Base-by-base conservation (phyloP, 2,113 vertebrate species). In the Hippocampus abdominalis region DNA sequence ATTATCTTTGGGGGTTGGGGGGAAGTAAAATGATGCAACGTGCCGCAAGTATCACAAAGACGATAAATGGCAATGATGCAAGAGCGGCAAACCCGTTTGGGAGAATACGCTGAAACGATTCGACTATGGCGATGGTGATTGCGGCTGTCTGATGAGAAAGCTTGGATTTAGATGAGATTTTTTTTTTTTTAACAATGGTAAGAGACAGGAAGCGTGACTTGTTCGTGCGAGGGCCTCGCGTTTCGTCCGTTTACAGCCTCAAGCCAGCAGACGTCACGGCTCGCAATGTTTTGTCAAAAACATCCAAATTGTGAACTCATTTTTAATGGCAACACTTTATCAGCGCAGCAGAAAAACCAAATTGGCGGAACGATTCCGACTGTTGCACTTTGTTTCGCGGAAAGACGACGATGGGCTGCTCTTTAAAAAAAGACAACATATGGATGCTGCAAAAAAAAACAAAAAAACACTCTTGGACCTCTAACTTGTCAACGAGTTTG, bases 21-120 rank as follows among this genome's bases (percentile, higher is more conserved):
- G 61, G 59, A 68, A 57, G 44, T 61, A 66, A 66, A 81, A 68
- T 88, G 86, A 90, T 75, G 84, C 74, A 90, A 89, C 51, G 9
- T 32, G 68, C 76, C 39, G 67, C 54, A 78, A 73, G 44, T 57
- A 32, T 16, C 10, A 54, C 67, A 48, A 7, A 66, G 65, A 65
- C 9, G 15, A 54, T 54, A 23, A 46, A 64, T 44, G 16, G 40
- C 32, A 69, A 46, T 4, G 16, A 51, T 40, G 29, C 12, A 20
- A 70, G 49, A 15, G 29, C 8, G 23, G 4, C 51, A 23, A n/a
- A 75, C 44, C 15, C 39, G 39, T 25, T 15, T 44, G 44, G 21
- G 13, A 29, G 23, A 21, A 21, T 4, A 39, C 36, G 29, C 10
- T 20, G 15, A 21, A 62, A 62, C 39, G 16, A 36, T 62, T 10